phyloP scores from a whole-genome alignment of 2,113 vertebrate species.

The Paramormyrops kingsleyae region DNA sequence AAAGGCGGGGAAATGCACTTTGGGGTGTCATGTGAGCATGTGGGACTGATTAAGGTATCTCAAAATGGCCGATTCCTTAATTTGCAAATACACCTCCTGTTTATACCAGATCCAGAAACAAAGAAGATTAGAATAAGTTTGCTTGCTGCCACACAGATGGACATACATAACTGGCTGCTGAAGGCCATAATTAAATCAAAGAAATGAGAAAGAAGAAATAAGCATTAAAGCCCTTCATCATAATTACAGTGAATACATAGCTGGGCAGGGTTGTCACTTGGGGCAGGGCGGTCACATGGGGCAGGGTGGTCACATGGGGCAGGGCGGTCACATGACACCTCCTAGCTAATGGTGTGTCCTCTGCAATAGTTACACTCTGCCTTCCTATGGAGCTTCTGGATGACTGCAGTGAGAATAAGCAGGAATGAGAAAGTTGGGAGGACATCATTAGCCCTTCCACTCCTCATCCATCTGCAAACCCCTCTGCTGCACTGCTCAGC shows the following conservation, averaged over 20 bases:
- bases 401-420: background rate
- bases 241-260: background rate
- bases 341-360: background rate
- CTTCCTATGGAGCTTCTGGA: background rate
- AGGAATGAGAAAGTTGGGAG: background rate
- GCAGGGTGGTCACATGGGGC: background rate
- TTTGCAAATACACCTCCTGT: background rate
- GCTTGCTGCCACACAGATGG: background rate
- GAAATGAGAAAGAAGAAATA: background rate
- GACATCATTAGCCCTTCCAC: background rate
- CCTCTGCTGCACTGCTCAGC: background rate
- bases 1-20: background rate
- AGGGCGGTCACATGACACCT: background rate
- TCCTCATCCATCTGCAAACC: background rate
- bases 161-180: background rate
- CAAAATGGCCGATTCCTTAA: background rate
- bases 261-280: background rate
- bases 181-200: background rate
- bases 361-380: background rate
- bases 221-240: background rate
- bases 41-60: constrained; percentile 1
- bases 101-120: background rate
- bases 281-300: background rate
- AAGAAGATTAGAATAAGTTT: background rate
- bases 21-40: background rate